Percentiles rank a stretch among this genome's conserved stretches.
Evolutionary conservation across 37 sponge, comb jelly and placozoan genomes (phyloP).

Genomic region (Chondrosia reniformis): DNA sequence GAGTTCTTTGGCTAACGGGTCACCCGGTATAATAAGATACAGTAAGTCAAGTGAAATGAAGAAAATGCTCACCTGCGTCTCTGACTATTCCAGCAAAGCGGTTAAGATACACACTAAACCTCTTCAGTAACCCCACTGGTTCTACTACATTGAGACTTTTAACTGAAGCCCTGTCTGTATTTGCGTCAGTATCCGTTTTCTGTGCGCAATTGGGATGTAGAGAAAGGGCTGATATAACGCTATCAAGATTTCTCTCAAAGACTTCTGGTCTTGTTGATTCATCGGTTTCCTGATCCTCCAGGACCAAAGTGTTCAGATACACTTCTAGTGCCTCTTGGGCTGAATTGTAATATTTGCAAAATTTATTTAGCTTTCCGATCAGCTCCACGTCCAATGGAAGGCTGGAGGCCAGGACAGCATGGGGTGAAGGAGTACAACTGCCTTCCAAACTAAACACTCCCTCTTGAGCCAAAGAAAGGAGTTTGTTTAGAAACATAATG

Average conservation of each 20-base stretch:
- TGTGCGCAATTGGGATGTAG: background rate
- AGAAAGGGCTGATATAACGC: too few relatives aligned
- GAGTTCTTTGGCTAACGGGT: too few relatives aligned
- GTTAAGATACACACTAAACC: background rate
- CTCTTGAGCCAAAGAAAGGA: background rate
- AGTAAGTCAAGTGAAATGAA: too few relatives aligned
- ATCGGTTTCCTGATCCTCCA: background rate
- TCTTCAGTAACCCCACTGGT: background rate
- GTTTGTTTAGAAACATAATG: background rate
- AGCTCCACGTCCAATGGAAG: background rate
- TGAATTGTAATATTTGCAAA: background rate
- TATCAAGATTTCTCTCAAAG: background rate
- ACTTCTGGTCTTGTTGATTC: background rate
- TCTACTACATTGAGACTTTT: background rate
- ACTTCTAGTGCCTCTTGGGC: background rate
- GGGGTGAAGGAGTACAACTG: background rate
- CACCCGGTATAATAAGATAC: too few relatives aligned
- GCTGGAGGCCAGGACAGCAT: background rate
- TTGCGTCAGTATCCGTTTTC: background rate
- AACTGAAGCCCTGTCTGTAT: background rate
- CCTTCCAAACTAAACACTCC: background rate
- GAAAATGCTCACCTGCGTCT: too few relatives aligned
- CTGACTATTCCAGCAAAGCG: background rate
- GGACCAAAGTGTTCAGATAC: background rate
- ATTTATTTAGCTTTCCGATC: background rate